These are phyloP conservation scores for Drosophila picticornis DNA, from an alignment of 2,888 invertebrate species.

Conservation along the genomic window DNA sequence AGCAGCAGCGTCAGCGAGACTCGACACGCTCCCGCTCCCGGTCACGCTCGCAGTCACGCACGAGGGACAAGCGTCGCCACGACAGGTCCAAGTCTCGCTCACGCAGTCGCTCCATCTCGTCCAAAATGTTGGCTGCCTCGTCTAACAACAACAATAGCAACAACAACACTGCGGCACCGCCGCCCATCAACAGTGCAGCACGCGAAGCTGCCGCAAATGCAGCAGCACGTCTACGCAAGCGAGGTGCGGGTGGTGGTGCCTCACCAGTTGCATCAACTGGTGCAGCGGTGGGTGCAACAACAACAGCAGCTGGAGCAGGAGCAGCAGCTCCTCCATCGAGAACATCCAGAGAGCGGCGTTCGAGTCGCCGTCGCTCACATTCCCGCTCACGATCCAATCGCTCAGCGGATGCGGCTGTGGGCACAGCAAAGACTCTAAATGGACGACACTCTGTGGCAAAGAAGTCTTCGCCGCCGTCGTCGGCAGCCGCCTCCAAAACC, in stretches of 20 bases:
- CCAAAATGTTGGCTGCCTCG: constrained; percentile 25
- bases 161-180: constrained; percentile 23
- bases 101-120: constrained; percentile 53
- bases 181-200: constrained; percentile 70
- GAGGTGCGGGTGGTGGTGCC: constrained; percentile 55
- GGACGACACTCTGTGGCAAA: constrained; percentile 77
- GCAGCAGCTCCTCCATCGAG: neutral
- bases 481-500: constrained; percentile 32
- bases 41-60: constrained; percentile 78
- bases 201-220: constrained; percentile 80
- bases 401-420: constrained; percentile 55
- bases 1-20: constrained; percentile 64
- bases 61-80: constrained; percentile 50
- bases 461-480: constrained; percentile 47
- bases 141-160: constrained; percentile 46
- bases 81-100: constrained; percentile 67
- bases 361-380: constrained; percentile 67
- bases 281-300: constrained; percentile 49
- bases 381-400: constrained; percentile 70
- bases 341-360: constrained; percentile 78
- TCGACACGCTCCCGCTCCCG: constrained; percentile 84
- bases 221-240: constrained; percentile 80
- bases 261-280: constrained; percentile 68
- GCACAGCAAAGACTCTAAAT: constrained; percentile 69
- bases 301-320: constrained; percentile 64